Base-by-base conservation (phyloP, 2,797 vertebrate species). In the Spatula versicolor region DNA sequence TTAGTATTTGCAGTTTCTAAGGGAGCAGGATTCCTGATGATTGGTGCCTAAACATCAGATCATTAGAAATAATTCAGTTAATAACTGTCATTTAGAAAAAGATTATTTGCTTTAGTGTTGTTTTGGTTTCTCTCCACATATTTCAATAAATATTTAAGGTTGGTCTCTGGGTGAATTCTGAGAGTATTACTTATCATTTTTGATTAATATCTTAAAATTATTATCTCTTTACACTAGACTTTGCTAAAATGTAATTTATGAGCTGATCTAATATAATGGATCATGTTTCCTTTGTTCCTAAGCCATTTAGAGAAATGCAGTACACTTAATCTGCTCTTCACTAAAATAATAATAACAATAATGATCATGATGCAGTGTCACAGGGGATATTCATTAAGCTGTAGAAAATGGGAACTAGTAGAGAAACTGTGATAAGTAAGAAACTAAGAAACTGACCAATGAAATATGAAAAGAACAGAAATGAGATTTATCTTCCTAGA, bases 211-310 rank as follows among this genome's bases (percentile, higher is more conserved):
- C 50, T 86, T 83, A 46, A 89, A 86, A 86, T 87, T 62, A 84
- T 64, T 89, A 45, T 93, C 39, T 88, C 73, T 86, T n/a, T 72
- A 55, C 19, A 46, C 23, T 52, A 67, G 86, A 81, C 43, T 91
- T 94, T 72, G 45, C 21, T 54, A 63, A 91, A 41, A 80, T 84
- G 45, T 55, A 87, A 83, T 92, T 94, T 89, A 68, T 87, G 31
- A 84, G 75, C 33, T 74, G 54, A 87, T 89, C 76, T 87, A 77
- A 85, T 90, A 89, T 23, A 83, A 93, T 55, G 9, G 45, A 71
- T 80, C 41, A 72, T 46, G 60, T 87, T 92, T 90, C 45, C 33
- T 80, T 94, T 93, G 64, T 87, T 94, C 68, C 68, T 91, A 91
- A 83, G 28, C 3, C 45, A 83, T 84, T 94, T 77, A 85, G 78